Conservation (phyloP, 2,888 invertebrate species). For the Drosophila nr. perissopoda region DNA sequence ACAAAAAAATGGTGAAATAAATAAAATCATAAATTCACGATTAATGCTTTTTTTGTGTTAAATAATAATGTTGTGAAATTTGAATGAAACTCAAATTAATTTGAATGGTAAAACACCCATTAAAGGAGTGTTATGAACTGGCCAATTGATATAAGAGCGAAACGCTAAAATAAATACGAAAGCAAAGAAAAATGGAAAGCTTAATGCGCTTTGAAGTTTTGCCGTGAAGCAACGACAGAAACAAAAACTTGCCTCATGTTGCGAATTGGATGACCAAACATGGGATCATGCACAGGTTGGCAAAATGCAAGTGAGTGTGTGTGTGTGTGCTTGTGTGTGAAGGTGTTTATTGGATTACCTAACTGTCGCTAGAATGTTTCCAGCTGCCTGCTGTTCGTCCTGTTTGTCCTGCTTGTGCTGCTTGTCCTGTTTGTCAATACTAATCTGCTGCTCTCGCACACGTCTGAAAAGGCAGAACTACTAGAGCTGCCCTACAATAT, state of each 20-base stretch:
- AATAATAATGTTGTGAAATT: slow-evolving; percentile 48
- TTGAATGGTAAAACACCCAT: slow-evolving; percentile 17
- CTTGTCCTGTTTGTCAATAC: slow-evolving; percentile 72
- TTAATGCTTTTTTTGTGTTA: slow-evolving; percentile 64
- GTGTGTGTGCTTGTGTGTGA: slow-evolving; percentile 4
- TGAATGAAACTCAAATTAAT: slow-evolving; percentile 45
- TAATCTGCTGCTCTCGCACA: slow-evolving; percentile 66
- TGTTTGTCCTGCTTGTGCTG: slow-evolving; percentile 55
- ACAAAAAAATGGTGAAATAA: slow-evolving; percentile 21
- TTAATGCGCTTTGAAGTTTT: slow-evolving; percentile 44
- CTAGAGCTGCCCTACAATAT: background rate
- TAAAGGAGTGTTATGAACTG: slow-evolving; percentile 39
- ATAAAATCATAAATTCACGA: slow-evolving; percentile 59
- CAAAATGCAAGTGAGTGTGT: background rate
- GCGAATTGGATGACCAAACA: slow-evolving; percentile 39
- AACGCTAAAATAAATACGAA: slow-evolving; percentile 10
- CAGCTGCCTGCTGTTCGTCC: slow-evolving; percentile 33
- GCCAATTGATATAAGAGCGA: slow-evolving; percentile 36
- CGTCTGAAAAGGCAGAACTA: slow-evolving; percentile 6
- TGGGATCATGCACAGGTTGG: slow-evolving; percentile 26
- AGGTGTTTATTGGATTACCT: slow-evolving; percentile 74
- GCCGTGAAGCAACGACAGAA: slow-evolving; percentile 16
- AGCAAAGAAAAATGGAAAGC: background rate
- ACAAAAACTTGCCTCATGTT: slow-evolving; percentile 19
- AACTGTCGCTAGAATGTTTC: slow-evolving; percentile 52